Evolutionary conservation across 2,113 vertebrate species (phyloP).

Genomic region (Formicarius rufipectus): DNA sequence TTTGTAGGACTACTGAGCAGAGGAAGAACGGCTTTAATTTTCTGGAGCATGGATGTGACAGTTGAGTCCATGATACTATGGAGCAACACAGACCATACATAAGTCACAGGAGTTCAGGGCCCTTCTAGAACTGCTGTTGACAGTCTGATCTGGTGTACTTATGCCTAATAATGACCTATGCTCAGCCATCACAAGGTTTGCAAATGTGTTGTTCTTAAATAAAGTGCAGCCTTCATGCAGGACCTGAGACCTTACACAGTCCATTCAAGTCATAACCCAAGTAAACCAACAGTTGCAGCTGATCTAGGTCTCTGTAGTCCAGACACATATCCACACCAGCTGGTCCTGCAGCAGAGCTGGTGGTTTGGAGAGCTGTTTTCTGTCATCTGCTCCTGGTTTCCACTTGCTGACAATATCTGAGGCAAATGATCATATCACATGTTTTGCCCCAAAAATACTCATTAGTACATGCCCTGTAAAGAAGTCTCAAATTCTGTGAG

Average conservation of each 20-base stretch:
- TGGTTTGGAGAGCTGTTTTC: neutral
- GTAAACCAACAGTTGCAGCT: neutral
- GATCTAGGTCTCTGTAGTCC: neutral
- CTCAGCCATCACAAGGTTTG: neutral
- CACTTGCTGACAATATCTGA: neutral
- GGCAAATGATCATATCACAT: neutral
- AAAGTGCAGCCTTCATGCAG: neutral
- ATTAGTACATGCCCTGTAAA: neutral
- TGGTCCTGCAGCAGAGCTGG: neutral
- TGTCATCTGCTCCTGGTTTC: neutral
- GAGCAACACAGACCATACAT: neutral
- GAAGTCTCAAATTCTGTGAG: neutral
- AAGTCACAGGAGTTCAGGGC: neutral
- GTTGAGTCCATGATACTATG: neutral
- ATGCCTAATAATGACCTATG: rapidly evolving
- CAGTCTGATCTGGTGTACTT: neutral
- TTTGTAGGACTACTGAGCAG: neutral
- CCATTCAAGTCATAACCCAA: neutral
- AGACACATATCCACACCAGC: neutral
- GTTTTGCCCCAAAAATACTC: neutral
- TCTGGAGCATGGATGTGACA: neutral
- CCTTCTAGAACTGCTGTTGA: neutral
- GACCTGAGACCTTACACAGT: neutral
- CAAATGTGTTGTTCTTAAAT: neutral
- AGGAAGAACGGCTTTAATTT: neutral